Conservation (phyloP, 2,113 vertebrate genomes). For the Aegotheles bennettii region DNA sequence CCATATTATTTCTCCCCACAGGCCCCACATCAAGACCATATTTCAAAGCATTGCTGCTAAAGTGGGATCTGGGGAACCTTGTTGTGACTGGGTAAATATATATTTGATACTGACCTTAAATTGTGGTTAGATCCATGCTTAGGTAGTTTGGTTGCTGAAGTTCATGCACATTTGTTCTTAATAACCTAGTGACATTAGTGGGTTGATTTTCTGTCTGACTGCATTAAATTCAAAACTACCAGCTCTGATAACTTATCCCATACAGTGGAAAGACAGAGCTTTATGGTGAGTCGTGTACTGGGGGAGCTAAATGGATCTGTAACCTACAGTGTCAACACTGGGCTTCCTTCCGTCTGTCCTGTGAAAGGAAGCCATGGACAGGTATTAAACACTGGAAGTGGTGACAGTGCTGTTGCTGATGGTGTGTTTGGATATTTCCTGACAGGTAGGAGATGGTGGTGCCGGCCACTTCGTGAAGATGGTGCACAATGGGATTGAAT, state of each 20-base stretch:
- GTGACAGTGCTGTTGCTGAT: background rate
- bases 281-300: background rate
- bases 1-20: constrained; percentile 40
- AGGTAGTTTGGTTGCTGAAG: background rate
- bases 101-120: background rate
- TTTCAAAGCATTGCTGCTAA: constrained; percentile 96
- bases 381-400: background rate
- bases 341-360: background rate
- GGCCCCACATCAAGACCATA: constrained; percentile 95
- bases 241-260: background rate
- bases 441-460: constrained; percentile 93
- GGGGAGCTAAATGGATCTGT: background rate
- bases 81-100: constrained; percentile 93
- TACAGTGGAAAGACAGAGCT: background rate
- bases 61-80: constrained; percentile 93
- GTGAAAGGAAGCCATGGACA: background rate
- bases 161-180: background rate
- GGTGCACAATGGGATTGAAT: constrained; percentile 99
- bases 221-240: background rate
- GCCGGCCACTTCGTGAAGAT: constrained; percentile 98
- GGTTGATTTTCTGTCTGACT: background rate
- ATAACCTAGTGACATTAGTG: background rate
- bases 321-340: background rate
- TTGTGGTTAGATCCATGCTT: background rate
- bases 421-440: background rate